Conservation (phyloP, 1,140 invertebrate species). For the Bombus huntii region DNA sequence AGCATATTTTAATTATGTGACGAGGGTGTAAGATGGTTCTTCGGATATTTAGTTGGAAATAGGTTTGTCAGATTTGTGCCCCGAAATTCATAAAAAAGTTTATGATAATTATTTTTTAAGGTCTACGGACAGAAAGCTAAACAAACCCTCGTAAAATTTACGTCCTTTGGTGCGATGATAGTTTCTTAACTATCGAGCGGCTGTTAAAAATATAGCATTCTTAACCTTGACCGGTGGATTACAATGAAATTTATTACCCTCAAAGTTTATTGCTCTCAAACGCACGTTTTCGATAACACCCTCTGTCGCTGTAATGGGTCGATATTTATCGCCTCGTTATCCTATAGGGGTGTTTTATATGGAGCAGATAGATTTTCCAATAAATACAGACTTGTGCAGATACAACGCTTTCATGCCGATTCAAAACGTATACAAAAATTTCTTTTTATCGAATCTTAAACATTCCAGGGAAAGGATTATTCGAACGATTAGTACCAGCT, state of each 20-base stretch:
- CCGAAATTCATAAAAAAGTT: not conserved
- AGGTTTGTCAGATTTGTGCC: accelerated
- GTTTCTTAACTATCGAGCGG: not conserved
- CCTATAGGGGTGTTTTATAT: conserved; percentile 12
- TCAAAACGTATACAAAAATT: not conserved
- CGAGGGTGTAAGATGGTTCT: not conserved
- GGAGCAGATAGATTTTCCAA: conserved; percentile 38
- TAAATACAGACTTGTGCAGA: conserved; percentile 15
- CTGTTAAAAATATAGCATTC: conserved; percentile 33
- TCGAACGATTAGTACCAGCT: not conserved
- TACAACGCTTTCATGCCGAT: not conserved
- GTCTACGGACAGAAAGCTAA: not conserved
- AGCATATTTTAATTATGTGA: no score
- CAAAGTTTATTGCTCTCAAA: conserved; percentile 62
- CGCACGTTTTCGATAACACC: conserved; percentile 63
- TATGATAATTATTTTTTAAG: not conserved
- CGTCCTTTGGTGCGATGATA: not conserved
- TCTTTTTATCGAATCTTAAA: no score
- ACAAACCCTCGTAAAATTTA: not conserved
- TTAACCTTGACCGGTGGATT: conserved; percentile 60
- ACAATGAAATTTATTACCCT: conserved; percentile 60
- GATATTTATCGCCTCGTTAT: conserved; percentile 67
- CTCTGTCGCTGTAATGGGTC: conserved; percentile 45
- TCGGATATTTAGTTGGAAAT: no score
- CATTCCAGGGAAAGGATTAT: not conserved